These are phyloP conservation scores for Sebastes hubbsi DNA, from an alignment of 2,797 vertebrate species.

Conservation along the genomic window DNA sequence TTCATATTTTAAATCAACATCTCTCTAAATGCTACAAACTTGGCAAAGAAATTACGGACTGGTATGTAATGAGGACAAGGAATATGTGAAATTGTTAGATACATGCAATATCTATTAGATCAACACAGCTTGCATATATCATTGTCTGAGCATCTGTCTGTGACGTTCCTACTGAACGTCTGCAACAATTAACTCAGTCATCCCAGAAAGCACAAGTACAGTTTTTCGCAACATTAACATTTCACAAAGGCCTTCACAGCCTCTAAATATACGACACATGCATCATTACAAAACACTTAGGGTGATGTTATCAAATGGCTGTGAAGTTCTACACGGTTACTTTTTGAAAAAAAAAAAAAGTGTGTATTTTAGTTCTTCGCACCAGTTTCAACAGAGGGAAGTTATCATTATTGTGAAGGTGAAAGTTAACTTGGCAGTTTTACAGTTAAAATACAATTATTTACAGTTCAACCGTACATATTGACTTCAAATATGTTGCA, in stretches of 20 bases:
- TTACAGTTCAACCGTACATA: neutral
- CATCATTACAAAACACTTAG: neutral
- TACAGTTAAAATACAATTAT: constrained; percentile 7
- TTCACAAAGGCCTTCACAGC: neutral
- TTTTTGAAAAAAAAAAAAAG: neutral
- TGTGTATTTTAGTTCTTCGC: neutral
- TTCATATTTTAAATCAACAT: neutral
- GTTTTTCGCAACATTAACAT: constrained; percentile 3
- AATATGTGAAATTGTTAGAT: neutral
- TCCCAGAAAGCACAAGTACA: neutral
- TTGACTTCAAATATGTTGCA: neutral
- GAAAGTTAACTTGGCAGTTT: neutral
- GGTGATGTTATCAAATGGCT: neutral
- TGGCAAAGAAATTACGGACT: neutral
- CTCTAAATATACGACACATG: neutral
- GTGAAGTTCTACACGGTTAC: neutral
- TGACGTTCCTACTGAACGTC: neutral
- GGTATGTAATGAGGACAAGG: neutral
- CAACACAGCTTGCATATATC: neutral
- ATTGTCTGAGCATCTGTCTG: neutral
- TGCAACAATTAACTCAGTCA: neutral
- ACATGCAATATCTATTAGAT: neutral
- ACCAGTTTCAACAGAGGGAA: neutral
- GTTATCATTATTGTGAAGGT: neutral
- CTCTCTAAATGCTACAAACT: neutral